phyloP scores from a whole-genome alignment of 1,140 invertebrate species.

The Ips nitidus region DNA sequence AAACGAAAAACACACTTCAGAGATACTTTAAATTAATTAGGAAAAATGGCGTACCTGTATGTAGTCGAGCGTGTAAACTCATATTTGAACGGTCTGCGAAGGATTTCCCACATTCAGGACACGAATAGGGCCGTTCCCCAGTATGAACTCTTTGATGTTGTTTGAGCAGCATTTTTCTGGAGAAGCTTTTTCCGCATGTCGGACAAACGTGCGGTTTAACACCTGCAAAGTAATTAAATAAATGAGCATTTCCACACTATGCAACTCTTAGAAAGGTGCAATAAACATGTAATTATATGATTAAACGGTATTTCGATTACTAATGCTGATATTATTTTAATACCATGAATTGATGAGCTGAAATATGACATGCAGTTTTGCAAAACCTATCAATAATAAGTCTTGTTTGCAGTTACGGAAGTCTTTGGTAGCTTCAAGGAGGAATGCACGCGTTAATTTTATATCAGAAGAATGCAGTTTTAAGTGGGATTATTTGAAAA shows the following conservation, averaged over 20 bases:
- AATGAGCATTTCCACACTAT: not conserved
- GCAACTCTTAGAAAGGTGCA: too few species aligned
- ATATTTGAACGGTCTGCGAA: constrained; percentile 84
- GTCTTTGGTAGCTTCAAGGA: too few species aligned
- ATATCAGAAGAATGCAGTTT: too few species aligned
- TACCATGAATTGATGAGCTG: too few species aligned
- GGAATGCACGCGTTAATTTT: too few species aligned
- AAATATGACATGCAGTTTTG: too few species aligned
- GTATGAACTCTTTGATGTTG: constrained; percentile 77
- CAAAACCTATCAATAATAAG: too few species aligned
- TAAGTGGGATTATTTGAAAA: too few species aligned
- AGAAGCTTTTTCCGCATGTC: constrained; percentile 84
- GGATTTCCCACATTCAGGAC: constrained; percentile 67
- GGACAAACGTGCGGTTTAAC: constrained; percentile 84
- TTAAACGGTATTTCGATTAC: too few species aligned
- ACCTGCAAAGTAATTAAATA: constrained; percentile 51
- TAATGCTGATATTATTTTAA: too few species aligned
- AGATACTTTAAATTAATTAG: not conserved
- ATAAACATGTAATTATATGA: too few species aligned
- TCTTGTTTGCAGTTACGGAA: too few species aligned
- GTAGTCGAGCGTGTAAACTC: constrained; percentile 75
- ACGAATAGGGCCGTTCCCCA: constrained; percentile 75
- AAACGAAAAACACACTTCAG: constrained; percentile 40
- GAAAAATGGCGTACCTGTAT: constrained; percentile 59
- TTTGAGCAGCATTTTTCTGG: constrained; percentile 77